Conservation (phyloP, 2,113 vertebrate genomes). For the Sus scrofa region DNA sequence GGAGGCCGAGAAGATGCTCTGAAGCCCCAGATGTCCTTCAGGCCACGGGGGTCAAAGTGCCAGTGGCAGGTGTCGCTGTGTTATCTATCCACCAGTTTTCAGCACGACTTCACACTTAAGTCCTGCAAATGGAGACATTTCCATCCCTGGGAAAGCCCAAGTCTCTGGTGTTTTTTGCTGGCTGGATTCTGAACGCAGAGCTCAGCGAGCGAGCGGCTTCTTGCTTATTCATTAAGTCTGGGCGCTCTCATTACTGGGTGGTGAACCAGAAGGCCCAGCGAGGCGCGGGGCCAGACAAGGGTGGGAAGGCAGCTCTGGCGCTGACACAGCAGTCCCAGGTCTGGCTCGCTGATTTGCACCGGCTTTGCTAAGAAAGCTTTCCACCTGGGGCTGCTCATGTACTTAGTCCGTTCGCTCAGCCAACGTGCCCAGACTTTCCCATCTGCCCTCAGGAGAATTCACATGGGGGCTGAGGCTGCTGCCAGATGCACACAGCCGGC, state of each 20-base stretch:
- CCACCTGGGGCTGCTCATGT: neutral
- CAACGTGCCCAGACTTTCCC: neutral
- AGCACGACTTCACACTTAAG: neutral
- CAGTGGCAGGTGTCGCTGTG: accelerated
- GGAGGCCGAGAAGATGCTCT: neutral
- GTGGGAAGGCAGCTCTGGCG: neutral
- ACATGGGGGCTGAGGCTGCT: neutral
- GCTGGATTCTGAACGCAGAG: neutral
- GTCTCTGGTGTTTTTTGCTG: neutral
- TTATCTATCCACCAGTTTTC: neutral
- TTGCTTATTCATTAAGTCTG: conserved; percentile 10
- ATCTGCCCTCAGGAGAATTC: neutral
- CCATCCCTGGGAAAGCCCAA: neutral
- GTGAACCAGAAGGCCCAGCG: conserved; percentile 41
- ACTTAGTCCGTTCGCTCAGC: accelerated
- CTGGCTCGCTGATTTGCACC: conserved; percentile 37
- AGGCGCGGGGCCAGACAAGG: neutral
- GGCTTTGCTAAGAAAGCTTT: conserved; percentile 2
- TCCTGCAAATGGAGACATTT: neutral
- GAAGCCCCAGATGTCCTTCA: neutral
- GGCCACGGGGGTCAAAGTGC: neutral
- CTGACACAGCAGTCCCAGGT: conserved; percentile 48
- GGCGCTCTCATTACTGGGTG: conserved; percentile 12
- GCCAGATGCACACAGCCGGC: neutral
- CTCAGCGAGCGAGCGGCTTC: neutral